Base-by-base conservation (phyloP, 1,140 invertebrate genomes). In the Cheumatopsyche charites region DNA sequence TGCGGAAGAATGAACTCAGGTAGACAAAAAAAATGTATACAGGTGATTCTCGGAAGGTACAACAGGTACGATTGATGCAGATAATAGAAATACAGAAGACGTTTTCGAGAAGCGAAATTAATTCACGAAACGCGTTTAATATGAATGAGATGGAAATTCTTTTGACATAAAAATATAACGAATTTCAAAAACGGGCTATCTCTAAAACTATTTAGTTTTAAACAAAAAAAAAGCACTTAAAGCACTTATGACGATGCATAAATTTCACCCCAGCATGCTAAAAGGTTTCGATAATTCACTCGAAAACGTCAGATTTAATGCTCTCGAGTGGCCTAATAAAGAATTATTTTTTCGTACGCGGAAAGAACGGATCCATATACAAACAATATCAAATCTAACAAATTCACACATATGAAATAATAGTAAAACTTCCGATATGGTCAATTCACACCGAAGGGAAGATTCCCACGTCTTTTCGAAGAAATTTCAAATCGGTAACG, bases 261-360 rank as follows among this genome's bases (percentile, higher is more conserved):
- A 52, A 52, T 52, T 52, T 52, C 47, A 52, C 47, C 5, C 47
- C 9, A 52, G 47, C 19, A 52, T 52, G 47, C 19, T 52, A 52
- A 52, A 52, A 52, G 47, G 47, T 7, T 52, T 19, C 15, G 2
- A 52, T 52, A 52, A 52, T 52, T 52, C 47, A 52, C 15, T 5
- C 19, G 43, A 52, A 19, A 36, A 17, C 9, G 15, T 5, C 9
- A 52, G 29, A 36, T 4, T 4, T 36, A 36, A 36, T 36, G 9
- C 29, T 36, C 29, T 36, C 29, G 9, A 36, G 29, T 36, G 29
- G 29, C 29, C 29, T 9, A 36, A 36, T 36, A 36, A 36, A 36
- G 9, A 36, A 36, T 4, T 36, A 3, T 9, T 36, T 36, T 36
- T 36, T 36, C 29, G 9, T 36, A 36, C 29, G 29, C 29, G 29